Percentiles rank a stretch among this genome's conserved stretches.
These are phyloP conservation scores for Acropternis orthonyx DNA, from an alignment of 2,797 vertebrate genomes.

Conservation along the genomic window DNA sequence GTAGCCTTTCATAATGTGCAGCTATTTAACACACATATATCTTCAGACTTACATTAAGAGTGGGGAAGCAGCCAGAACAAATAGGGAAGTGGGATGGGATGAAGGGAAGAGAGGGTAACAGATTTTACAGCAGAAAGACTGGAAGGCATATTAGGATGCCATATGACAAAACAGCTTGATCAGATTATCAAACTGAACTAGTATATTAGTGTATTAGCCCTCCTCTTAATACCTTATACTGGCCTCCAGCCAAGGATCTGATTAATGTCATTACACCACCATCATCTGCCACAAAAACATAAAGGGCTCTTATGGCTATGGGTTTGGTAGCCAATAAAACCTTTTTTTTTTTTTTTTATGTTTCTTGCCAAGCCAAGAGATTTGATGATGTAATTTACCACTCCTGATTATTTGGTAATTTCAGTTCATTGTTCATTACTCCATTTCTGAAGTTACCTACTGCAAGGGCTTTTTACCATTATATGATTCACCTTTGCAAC, in stretches of 20 bases:
- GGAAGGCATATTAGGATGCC: not conserved
- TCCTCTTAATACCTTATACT: not conserved
- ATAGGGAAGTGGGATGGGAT: not conserved
- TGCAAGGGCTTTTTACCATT: not conserved
- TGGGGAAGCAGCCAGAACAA: not conserved
- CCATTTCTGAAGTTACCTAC: constrained; percentile 35
- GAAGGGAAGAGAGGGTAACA: not conserved
- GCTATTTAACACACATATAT: not conserved
- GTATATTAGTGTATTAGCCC: not conserved
- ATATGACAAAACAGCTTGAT: not conserved
- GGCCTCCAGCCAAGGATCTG: not conserved
- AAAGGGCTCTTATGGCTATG: not conserved
- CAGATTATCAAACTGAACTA: not conserved
- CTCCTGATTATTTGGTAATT: constrained; percentile 63
- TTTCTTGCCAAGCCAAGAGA: constrained; percentile 22
- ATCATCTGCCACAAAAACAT: constrained; percentile 30
- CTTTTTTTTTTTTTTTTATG: not conserved
- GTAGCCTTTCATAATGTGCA: not conserved
- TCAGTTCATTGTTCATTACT: constrained; percentile 53
- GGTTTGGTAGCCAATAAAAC: constrained; percentile 31
- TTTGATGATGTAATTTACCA: not conserved
- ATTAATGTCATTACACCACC: not conserved
- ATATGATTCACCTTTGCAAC: constrained; percentile 38
- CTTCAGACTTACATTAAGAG: not conserved
- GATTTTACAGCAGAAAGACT: not conserved